phyloP scores from a whole-genome alignment of 2,888 invertebrate genomes.

The Drosophila birchii region DNA sequence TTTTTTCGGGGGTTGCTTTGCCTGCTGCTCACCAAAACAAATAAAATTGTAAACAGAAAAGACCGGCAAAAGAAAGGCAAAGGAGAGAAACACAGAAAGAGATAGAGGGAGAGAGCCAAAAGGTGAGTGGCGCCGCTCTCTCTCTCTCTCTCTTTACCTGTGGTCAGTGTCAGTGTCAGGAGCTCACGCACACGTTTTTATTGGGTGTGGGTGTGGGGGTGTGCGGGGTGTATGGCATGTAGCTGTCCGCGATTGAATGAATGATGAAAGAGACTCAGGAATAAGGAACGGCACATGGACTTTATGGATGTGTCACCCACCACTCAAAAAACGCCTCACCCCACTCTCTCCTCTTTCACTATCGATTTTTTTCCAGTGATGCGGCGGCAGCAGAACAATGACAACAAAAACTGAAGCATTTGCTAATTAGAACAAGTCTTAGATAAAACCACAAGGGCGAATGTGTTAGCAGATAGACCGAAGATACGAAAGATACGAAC shows the following conservation, averaged over 20 bases:
- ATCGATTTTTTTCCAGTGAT: constrained; percentile 51
- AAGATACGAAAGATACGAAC: constrained; percentile 6
- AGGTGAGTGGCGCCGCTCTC: constrained; percentile 43
- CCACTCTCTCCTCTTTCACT: constrained; percentile 4
- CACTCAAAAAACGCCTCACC: constrained; percentile 34
- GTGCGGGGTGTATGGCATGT: constrained; percentile 18
- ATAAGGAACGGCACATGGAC: constrained; percentile 45
- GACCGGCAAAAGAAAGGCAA: constrained; percentile 52
- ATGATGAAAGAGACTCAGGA: constrained; percentile 60
- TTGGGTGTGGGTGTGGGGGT: constrained; percentile 36
- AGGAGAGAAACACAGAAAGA: constrained; percentile 11
- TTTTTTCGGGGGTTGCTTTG: constrained; percentile 63
- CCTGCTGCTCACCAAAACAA: constrained; percentile 33
- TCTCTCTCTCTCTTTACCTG: constrained; percentile 55
- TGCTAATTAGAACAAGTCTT: constrained; percentile 62
- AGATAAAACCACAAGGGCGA: constrained; percentile 44
- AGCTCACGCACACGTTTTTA: constrained; percentile 25
- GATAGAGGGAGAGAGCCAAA: constrained; percentile 7
- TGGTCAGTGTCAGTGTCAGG: constrained; percentile 73
- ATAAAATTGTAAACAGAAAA: constrained; percentile 74
- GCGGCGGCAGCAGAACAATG: constrained; percentile 13
- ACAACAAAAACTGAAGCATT: constrained; percentile 48
- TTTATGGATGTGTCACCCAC: constrained; percentile 64
- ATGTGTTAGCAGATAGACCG: constrained; percentile 30
- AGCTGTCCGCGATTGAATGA: constrained; percentile 49